Percentiles rank a stretch among this genome's conserved stretches.
Evolutionary conservation across 2,113 vertebrate genomes (phyloP).

Genomic region (Echinops telfairi): DNA sequence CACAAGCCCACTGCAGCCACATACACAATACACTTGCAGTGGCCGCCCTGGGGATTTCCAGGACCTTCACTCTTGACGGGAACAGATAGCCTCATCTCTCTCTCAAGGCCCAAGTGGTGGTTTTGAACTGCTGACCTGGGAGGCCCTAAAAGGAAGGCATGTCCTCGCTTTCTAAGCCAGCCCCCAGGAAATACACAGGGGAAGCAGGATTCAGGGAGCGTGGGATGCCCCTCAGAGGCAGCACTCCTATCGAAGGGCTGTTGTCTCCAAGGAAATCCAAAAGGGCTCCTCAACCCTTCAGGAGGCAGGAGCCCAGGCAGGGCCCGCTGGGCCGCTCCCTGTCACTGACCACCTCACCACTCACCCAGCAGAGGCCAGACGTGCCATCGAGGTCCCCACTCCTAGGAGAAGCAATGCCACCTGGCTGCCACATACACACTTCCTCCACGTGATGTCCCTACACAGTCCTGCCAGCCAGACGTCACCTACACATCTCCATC

Average conservation of each 20-base stretch:
- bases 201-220: no score
- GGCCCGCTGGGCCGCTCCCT: neutral
- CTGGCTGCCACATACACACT: no score
- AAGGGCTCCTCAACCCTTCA: neutral
- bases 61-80: no score
- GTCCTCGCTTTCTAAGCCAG: neutral
- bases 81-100: no score
- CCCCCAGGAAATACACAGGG: neutral
- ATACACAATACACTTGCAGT: no score
- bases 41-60: no score
- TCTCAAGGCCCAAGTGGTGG: no score
- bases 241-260: neutral
- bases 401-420: no score
- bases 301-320: neutral
- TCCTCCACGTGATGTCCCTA: no score
- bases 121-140: no score
- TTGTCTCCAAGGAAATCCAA: slow-evolving; percentile 33
- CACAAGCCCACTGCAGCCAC: no score
- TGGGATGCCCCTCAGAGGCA: neutral
- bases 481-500: neutral
- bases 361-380: neutral
- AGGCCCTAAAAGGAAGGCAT: neutral
- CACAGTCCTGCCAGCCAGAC: neutral
- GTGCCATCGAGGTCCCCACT: neutral
- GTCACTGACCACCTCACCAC: no score